Conservation (phyloP, 2,888 invertebrate genomes). For the Furcula furcula region DNA sequence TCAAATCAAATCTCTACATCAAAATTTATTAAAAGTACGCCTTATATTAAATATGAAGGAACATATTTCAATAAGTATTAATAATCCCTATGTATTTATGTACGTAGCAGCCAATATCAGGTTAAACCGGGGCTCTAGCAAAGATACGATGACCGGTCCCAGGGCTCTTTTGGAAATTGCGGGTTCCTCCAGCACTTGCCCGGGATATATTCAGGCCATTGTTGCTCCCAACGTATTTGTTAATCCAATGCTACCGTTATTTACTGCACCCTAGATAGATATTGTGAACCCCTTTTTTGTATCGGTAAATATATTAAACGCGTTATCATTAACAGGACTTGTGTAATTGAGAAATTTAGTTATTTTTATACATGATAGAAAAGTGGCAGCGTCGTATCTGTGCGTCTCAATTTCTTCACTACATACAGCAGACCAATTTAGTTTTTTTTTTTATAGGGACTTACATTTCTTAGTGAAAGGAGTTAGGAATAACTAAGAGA, state of each 20-base stretch:
- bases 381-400: too few species aligned
- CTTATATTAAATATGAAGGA: conserved; percentile 16
- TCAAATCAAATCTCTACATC: too few species aligned
- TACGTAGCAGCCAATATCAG: conserved; percentile 31
- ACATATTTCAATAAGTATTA: conserved; percentile 27
- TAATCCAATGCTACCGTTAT: conserved; percentile 57
- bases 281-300: conserved; percentile 56
- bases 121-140: conserved; percentile 29
- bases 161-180: conserved; percentile 44
- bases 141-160: conserved; percentile 27
- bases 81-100: conserved; percentile 35
- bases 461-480: too few species aligned
- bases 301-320: too few species aligned
- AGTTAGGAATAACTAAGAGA: too few species aligned
- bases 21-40: too few species aligned
- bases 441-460: too few species aligned
- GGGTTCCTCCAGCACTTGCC: conserved; percentile 37
- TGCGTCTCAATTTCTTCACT: too few species aligned
- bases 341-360: too few species aligned
- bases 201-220: conserved; percentile 54
- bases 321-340: too few species aligned
- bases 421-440: too few species aligned
- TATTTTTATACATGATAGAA: too few species aligned
- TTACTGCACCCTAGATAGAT: conserved; percentile 60
- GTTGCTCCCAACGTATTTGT: conserved; percentile 56